Percentiles rank a stretch among this genome's conserved stretches.
These are phyloP conservation scores for Drosophila oshimai DNA, from an alignment of 1,140 invertebrate genomes.

Conservation along the genomic window DNA sequence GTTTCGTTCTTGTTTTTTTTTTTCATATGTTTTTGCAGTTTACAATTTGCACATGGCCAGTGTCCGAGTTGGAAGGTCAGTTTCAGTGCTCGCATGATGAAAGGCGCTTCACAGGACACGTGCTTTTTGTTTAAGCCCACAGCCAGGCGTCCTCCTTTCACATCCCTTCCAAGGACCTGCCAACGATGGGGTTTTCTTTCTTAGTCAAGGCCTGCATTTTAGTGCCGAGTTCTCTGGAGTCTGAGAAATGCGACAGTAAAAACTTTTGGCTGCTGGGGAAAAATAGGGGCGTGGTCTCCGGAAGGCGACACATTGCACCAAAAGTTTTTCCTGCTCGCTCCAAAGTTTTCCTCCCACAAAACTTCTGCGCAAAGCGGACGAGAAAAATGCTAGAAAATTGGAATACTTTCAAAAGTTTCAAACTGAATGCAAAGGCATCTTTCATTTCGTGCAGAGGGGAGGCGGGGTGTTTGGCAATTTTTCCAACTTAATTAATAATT, in stretches of 20 bases:
- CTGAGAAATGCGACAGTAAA: constrained; percentile 76
- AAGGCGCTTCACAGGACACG: constrained; percentile 49
- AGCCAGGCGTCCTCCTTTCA: constrained; percentile 17
- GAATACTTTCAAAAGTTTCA: constrained; percentile 72
- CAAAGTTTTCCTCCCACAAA: constrained; percentile 50
- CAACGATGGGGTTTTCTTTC: constrained; percentile 28
- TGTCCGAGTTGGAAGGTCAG: constrained; percentile 61
- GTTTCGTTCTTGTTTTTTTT: not conserved
- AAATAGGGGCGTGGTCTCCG: constrained; percentile 26
- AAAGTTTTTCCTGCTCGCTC: constrained; percentile 45
- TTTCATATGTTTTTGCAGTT: constrained; percentile 15
- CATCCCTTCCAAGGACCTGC: constrained; percentile 38
- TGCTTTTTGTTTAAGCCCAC: constrained; percentile 65
- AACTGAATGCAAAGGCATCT: constrained; percentile 32
- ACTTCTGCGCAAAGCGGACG: constrained; percentile 45
- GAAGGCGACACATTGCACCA: constrained; percentile 66
- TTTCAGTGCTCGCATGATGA: constrained; percentile 21
- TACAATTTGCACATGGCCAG: constrained; percentile 53
- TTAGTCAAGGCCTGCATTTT: constrained; percentile 49
- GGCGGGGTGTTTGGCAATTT: constrained; percentile 33
- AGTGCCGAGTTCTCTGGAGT: constrained; percentile 37
- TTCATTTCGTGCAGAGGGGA: not conserved
- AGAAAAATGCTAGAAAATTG: constrained; percentile 68
- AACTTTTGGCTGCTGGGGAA: constrained; percentile 41
- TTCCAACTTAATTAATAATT: constrained; percentile 77